Percentiles rank a stretch among this genome's conserved stretches.
Evolutionary conservation across 2,113 vertebrate species (phyloP).

Genomic region (Geothlypis trichas): DNA sequence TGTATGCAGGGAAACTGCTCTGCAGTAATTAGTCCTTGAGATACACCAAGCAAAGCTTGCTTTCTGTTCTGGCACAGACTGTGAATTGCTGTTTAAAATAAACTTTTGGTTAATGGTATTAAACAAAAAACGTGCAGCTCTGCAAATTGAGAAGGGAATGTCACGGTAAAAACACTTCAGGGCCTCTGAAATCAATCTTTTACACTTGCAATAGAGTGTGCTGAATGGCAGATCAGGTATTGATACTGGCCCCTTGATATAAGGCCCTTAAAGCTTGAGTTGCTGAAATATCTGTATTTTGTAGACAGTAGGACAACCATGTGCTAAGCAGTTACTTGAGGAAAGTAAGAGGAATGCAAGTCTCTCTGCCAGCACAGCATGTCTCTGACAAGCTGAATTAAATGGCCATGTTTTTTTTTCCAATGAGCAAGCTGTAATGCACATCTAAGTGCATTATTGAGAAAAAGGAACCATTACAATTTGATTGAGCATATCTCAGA

Average conservation of each 20-base stretch:
- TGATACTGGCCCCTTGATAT: not conserved
- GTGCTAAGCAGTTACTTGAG: not conserved
- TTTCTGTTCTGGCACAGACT: not conserved
- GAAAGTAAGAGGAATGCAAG: not conserved
- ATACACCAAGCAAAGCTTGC: not conserved
- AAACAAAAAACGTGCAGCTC: not conserved
- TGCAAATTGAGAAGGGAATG: not conserved
- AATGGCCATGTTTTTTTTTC: not conserved
- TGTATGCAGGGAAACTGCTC: not conserved
- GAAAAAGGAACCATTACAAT: not conserved
- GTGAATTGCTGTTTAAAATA: not conserved
- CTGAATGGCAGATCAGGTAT: slow-evolving; percentile 23
- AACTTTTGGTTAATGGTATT: not conserved
- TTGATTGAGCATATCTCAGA: not conserved
- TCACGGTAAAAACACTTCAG: not conserved
- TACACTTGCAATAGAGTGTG: not conserved
- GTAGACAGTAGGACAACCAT: not conserved
- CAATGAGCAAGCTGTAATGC: not conserved
- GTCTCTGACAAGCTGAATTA: slow-evolving; percentile 16
- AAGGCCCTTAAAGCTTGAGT: not conserved
- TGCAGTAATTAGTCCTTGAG: not conserved
- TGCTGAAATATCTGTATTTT: not conserved
- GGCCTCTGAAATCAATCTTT: not conserved
- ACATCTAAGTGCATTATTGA: not conserved
- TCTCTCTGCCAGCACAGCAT: not conserved